Percentiles rank a stretch among this genome's conserved stretches.
phyloP scores from a whole-genome alignment of 2,888 invertebrate species.

The Harmothoe impar region DNA sequence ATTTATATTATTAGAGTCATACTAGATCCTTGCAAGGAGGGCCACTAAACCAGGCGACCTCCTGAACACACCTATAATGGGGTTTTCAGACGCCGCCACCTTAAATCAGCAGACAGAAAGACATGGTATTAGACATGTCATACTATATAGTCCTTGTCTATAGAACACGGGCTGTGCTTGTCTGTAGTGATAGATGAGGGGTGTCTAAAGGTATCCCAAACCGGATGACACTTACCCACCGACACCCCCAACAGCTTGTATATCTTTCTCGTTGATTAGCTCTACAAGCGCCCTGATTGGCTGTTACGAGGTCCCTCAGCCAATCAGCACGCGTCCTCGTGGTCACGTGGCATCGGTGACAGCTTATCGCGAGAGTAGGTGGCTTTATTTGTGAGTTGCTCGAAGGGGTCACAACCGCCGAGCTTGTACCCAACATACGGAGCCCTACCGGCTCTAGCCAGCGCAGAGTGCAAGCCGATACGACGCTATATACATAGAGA shows the following conservation, averaged over 20 bases:
- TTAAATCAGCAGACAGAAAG: too few species aligned
- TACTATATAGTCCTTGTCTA: too few species aligned
- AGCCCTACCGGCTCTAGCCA: not conserved
- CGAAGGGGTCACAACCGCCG: not conserved
- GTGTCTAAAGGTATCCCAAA: not conserved
- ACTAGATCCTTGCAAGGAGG: too few species aligned
- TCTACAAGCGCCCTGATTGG: constrained; percentile 14
- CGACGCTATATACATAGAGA: not conserved
- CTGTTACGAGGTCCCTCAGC: not conserved
- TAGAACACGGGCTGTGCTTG: too few species aligned
- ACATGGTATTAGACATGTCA: too few species aligned
- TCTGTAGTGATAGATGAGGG: too few species aligned
- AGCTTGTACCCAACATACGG: constrained; percentile 27
- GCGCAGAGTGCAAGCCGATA: not conserved
- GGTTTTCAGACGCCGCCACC: too few species aligned
- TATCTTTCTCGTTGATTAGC: constrained; percentile 17
- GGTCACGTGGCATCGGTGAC: not conserved
- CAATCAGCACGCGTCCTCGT: not conserved
- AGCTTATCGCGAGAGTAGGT: not conserved
- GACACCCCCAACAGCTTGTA: not conserved
- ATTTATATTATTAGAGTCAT: too few species aligned
- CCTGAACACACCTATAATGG: too few species aligned
- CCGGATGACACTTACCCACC: not conserved
- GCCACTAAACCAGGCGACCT: too few species aligned
- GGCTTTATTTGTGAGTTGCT: not conserved